Base-by-base conservation (phyloP, 2,797 vertebrate genomes). In the Megalops cyprinoides region DNA sequence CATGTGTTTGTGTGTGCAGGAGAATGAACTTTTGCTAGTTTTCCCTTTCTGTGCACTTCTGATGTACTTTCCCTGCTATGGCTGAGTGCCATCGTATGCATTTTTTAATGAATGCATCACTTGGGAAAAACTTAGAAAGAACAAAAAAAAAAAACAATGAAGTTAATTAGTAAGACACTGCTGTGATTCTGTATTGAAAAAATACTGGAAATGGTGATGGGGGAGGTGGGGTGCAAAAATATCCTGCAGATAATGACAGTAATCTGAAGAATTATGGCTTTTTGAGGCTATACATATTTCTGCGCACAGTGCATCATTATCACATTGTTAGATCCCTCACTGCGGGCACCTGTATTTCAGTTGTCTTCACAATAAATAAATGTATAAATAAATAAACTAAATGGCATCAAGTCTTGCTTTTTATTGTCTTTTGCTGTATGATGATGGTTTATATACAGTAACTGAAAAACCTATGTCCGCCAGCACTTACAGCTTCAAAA, bases 251-350 rank as follows among this genome's bases (percentile, higher is more conserved):
- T 65, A 65, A 65, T 65, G 60, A 37, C 6, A 18, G 14, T 65
- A 65, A 62, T 65, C 8, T 65, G 60, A 65, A 37, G 15, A 65
- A 65, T 65, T 65, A 31, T 65, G 60, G 15, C 60, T 65, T 37
- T 31, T 65, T 31, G 12, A 65, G 37, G 10, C 60, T 34, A 18
- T n/a, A 3, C 28, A 34, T 34, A 31, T 14, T 37, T 8, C 23
- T 23, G 56, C 15, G 12, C 12, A 37, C 23, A 65, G 37, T 15
- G 2, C 28, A 65, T 37, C 60, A 15, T 65, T 65, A 65, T 65
- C 37, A 34, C 5, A 12, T 18, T 18, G 1, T 65, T 18, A 34
- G 31, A 31, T 37, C 31, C 31, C 60, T 65, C 14, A 65, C 60
- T 37, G 60, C n/a, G 31, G 31, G 18, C 31, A 65, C 60, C 28